Evolutionary conservation across 2,113 vertebrate species (phyloP), one percentile per base, ranked within the genome.

Genomic region (Ranitomeya imitator): DNA sequence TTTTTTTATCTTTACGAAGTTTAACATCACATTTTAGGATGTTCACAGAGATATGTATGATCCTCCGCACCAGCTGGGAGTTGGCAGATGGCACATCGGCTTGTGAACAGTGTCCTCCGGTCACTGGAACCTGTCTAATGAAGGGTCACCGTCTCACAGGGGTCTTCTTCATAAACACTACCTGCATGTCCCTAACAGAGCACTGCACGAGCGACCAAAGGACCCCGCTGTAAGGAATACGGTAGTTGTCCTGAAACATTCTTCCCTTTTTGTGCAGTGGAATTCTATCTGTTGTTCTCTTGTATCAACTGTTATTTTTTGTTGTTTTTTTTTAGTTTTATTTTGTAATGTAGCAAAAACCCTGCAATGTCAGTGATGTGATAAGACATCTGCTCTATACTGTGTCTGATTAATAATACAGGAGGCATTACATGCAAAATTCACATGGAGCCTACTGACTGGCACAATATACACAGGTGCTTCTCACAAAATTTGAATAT

Each of bases 361-460:
- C 6, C 31, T 52, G 73, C 19, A 76, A 52, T 76, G 37, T 76
- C 37, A 52, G 37, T 74, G 71, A 74, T 74, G 71, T 74, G 71
- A 16, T 8, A 6, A 76, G 31, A 19, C 19, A 15, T 65, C 63
- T 65, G 21, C 19, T 18, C 6, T 31, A 15, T 73, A 15, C 69
- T 19, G 37, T 74, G 26, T 74, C 71, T 52, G 73, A 76, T 76
- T 52, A 76, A 76, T 52, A 52, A 76, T 76, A 12, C 51, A 76
- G 18, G 37, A 52, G 31, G 73, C 73, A 76, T 10, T 26, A 52
- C 73, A 45, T 74, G 31, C 71, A 31, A 74, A 16, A 74, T 74
- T 45, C 71, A 15, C 71, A 19, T 16, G 31, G 15, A 45, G 71
- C 31, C 37, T 73, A 13, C 31, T 74, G 16, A 9, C 73, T 9